Conservation (phyloP, 2,888 invertebrate species). For the Ophion ventricosus region DNA sequence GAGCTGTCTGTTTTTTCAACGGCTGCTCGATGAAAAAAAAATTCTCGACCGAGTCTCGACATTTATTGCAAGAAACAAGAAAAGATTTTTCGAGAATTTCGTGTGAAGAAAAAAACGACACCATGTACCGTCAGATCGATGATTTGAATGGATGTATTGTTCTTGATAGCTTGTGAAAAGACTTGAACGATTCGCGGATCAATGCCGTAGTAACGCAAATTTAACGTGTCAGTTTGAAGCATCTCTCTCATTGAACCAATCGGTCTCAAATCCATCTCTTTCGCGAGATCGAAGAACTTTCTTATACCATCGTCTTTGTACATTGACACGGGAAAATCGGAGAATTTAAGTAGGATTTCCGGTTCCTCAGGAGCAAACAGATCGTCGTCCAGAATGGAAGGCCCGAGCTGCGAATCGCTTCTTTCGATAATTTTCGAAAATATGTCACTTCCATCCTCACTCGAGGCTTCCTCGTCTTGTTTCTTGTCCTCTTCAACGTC, state of each 20-base stretch:
- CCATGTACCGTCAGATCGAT: constrained; percentile 73
- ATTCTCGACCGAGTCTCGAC: background rate
- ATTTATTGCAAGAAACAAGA: background rate
- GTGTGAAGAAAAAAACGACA: background rate
- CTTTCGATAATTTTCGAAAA: constrained; percentile 72
- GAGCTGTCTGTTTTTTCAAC: no score
- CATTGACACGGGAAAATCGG: constrained; percentile 18
- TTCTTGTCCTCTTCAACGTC: constrained; percentile 13
- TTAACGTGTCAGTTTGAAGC: constrained; percentile 72
- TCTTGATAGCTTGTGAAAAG: constrained; percentile 74
- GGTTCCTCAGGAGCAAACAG: constrained; percentile 74
- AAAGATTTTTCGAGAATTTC: background rate
- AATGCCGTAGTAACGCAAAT: constrained; percentile 77
- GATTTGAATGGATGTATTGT: constrained; percentile 73
- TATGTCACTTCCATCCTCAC: constrained; percentile 66
- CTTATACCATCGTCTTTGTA: constrained; percentile 73
- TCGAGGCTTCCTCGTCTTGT: constrained; percentile 38
- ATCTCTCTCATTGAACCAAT: constrained; percentile 73
- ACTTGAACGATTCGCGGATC: constrained; percentile 72
- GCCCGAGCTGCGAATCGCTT: constrained; percentile 75
- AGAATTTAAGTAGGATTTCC: constrained; percentile 62
- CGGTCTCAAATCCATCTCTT: constrained; percentile 66
- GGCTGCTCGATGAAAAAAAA: background rate
- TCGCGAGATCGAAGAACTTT: constrained; percentile 72
- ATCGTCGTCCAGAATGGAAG: constrained; percentile 68